Evolutionary conservation across 1,140 invertebrate genomes (phyloP).

Genomic region (Drosophila nigrodunni): DNA sequence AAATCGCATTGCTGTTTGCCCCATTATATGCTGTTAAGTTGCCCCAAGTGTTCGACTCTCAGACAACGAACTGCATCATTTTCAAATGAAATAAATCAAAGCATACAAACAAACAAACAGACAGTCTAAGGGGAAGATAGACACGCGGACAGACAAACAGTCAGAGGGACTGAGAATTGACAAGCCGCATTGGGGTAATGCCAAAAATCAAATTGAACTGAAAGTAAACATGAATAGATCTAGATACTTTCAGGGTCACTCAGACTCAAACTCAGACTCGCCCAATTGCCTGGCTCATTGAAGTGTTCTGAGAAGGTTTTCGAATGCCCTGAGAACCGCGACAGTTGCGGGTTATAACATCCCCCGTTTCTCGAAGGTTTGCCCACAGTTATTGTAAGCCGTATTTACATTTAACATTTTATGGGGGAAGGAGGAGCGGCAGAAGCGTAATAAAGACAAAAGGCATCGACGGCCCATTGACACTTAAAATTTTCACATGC

Average conservation of each 20-base stretch:
- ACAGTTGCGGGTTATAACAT: constrained; percentile 33
- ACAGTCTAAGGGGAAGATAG: constrained; percentile 12
- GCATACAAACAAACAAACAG: constrained; percentile 74
- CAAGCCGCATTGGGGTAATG: constrained; percentile 28
- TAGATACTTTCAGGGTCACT: constrained; percentile 42
- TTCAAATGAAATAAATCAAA: constrained; percentile 83
- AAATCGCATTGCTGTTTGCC: constrained; percentile 29
- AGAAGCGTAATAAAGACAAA: constrained; percentile 73
- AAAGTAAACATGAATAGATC: constrained; percentile 28
- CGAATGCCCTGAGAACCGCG: constrained; percentile 29
- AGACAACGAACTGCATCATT: constrained; percentile 68
- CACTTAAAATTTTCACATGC: constrained; percentile 75
- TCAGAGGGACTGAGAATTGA: constrained; percentile 18
- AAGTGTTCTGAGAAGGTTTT: neutral
- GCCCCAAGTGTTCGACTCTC: constrained; percentile 47
- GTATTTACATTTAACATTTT: constrained; percentile 52
- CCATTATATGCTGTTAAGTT: constrained; percentile 43
- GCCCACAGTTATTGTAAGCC: constrained; percentile 46
- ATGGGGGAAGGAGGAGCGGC: constrained; percentile 24
- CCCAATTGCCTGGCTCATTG: constrained; percentile 26
- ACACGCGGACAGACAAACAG: constrained; percentile 14
- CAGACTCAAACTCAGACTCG: constrained; percentile 2
- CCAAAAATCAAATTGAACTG: constrained; percentile 52
- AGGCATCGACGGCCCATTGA: constrained; percentile 62
- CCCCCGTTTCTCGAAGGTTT: constrained; percentile 25